Evolutionary conservation across 2,113 vertebrate species (phyloP).

Genomic region (Eulemur rufifrons): DNA sequence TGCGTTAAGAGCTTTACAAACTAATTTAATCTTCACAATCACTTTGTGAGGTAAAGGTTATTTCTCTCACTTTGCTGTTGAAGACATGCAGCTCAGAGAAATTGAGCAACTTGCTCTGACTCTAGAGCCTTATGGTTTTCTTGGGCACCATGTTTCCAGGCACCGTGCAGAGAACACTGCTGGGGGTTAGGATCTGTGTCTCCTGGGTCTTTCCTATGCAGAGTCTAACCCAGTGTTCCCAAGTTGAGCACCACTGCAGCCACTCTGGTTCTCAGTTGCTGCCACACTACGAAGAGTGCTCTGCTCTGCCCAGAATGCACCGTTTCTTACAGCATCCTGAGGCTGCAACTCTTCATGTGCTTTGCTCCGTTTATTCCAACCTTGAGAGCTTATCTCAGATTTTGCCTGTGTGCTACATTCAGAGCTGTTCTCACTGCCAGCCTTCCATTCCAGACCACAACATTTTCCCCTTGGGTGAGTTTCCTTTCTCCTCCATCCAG

Average conservation of each 20-base stretch:
- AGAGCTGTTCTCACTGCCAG: not conserved
- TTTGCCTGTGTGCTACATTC: not conserved
- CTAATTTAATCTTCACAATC: not conserved
- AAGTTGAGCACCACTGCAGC: not conserved
- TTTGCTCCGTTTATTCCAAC: not conserved
- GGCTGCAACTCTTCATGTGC: not conserved
- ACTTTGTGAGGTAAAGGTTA: not conserved
- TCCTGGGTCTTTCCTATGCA: not conserved
- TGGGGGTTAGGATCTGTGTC: no score
- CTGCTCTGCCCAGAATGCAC: not conserved
- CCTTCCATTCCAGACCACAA: not conserved
- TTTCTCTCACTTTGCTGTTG: not conserved
- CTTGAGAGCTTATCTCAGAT: not conserved
- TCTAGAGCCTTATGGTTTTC: not conserved
- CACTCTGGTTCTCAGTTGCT: not conserved
- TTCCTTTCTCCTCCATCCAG: not conserved
- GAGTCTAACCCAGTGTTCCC: not conserved
- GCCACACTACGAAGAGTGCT: no score
- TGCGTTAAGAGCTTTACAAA: not conserved
- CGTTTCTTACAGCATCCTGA: not conserved
- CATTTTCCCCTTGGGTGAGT: not conserved
- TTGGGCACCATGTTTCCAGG: rapidly evolving
- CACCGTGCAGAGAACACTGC: not conserved
- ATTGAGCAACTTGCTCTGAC: not conserved
- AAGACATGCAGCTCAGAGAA: not conserved